phyloP scores from a whole-genome alignment of 1,140 invertebrate genomes.

The Hyphantria cunea region DNA sequence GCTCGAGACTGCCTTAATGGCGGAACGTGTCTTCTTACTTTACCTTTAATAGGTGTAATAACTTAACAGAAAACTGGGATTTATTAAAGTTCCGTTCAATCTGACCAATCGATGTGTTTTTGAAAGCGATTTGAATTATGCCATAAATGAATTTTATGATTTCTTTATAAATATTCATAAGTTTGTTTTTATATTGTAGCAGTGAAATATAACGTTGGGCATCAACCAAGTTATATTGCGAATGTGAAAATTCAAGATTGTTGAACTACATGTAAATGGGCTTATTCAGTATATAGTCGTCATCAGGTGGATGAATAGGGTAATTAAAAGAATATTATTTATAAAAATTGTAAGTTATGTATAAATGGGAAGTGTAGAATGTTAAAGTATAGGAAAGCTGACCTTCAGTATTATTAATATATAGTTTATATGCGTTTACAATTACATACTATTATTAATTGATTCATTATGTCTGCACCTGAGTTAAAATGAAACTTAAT shows the following conservation, averaged over 20 bases:
- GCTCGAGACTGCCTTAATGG: slow-evolving; percentile 66
- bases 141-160: slow-evolving; percentile 23
- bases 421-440: no score
- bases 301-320: no score
- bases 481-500: no score
- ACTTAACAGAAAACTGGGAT: slow-evolving; percentile 72
- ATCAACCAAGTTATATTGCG: slow-evolving; percentile 2
- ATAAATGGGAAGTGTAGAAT: no score
- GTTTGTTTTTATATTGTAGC: slow-evolving; percentile 8
- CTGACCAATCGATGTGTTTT: slow-evolving; percentile 32
- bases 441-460: no score
- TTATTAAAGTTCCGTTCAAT: slow-evolving; percentile 48
- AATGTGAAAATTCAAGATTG: slow-evolving; percentile 11
- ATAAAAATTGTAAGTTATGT: no score
- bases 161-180: slow-evolving; percentile 22
- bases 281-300: not conserved
- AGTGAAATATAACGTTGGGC: slow-evolving; percentile 3
- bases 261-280: not conserved
- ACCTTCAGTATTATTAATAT: no score
- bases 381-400: no score
- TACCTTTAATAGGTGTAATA: slow-evolving; percentile 78
- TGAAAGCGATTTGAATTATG: slow-evolving; percentile 23
- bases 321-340: no score
- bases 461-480: no score
- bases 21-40: slow-evolving; percentile 77